Evolutionary conservation across 2,888 invertebrate species (phyloP).

Genomic region (Belgica antarctica): DNA sequence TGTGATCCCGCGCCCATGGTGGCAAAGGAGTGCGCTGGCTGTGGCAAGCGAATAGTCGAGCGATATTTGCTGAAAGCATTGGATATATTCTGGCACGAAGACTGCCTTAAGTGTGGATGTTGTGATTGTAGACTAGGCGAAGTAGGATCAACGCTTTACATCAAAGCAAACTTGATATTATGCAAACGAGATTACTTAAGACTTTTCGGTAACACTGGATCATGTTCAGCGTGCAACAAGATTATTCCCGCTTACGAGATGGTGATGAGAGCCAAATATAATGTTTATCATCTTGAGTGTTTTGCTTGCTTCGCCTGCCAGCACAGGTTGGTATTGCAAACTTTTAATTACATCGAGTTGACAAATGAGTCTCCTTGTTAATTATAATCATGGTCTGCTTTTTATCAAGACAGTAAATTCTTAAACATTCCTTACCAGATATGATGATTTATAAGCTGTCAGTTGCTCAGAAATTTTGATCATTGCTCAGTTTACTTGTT

Average conservation of each 20-base stretch:
- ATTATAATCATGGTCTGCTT: no score
- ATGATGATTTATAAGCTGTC: no score
- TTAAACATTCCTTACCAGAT: no score
- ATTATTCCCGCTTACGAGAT: constrained; percentile 92
- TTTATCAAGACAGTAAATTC: no score
- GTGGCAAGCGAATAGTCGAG: constrained; percentile 64
- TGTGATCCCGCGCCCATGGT: constrained; percentile 23
- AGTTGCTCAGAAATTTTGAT: no score
- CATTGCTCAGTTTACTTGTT: no score
- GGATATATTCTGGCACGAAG: constrained; percentile 91
- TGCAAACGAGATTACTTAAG: constrained; percentile 87
- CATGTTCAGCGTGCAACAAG: constrained; percentile 89
- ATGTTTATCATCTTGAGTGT: constrained; percentile 91
- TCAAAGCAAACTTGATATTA: constrained; percentile 85
- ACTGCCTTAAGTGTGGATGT: constrained; percentile 88
- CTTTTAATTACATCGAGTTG: no score
- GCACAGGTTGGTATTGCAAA: constrained; percentile 82
- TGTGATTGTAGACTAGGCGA: constrained; percentile 92
- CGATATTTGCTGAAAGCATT: constrained; percentile 78
- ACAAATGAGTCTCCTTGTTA: no score
- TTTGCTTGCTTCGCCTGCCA: constrained; percentile 93
- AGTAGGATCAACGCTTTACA: constrained; percentile 86
- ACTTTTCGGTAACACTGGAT: constrained; percentile 86
- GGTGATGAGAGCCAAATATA: constrained; percentile 90
- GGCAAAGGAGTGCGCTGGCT: constrained; percentile 45